Percentiles rank a stretch among this genome's conserved stretches.
Evolutionary conservation across 2,888 invertebrate genomes (phyloP).

Genomic region (Neoscelio sp.): DNA sequence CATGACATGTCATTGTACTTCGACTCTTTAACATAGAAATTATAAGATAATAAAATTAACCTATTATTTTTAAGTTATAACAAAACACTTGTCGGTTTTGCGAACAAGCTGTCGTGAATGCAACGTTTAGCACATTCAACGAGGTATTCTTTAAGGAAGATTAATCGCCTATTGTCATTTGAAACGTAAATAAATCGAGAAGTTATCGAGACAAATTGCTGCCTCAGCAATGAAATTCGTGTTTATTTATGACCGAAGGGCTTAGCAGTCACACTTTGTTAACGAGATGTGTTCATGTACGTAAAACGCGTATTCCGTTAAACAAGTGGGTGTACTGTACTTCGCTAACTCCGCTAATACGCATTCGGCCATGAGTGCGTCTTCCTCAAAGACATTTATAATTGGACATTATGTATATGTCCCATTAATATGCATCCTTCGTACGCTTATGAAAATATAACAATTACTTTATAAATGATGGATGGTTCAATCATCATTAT

Average conservation of each 20-base stretch:
- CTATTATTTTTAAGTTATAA: conserved; percentile 29
- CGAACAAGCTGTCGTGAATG: conserved; percentile 26
- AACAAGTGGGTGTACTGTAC: conserved; percentile 24
- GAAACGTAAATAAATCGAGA: conserved; percentile 60
- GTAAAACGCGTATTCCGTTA: conserved; percentile 27
- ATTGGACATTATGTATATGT: conserved; percentile 42
- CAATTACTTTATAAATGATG: conserved; percentile 35
- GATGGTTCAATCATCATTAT: conserved; percentile 23
- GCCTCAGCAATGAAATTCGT: conserved; percentile 57
- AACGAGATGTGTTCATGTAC: conserved; percentile 17
- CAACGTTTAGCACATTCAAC: conserved; percentile 42
- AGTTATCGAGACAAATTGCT: conserved; percentile 66
- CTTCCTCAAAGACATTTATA: conserved; percentile 39
- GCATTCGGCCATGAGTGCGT: conserved; percentile 38
- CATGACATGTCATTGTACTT: conserved; percentile 29
- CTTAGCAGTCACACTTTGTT: conserved; percentile 33
- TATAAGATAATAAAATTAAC: conserved; percentile 45
- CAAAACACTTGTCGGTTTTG: conserved; percentile 41
- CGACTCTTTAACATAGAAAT: conserved; percentile 22
- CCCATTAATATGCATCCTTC: conserved; percentile 59
- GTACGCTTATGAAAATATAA: conserved; percentile 40
- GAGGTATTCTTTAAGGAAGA: conserved; percentile 59
- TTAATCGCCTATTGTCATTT: conserved; percentile 62
- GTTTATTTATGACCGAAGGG: conserved; percentile 47
- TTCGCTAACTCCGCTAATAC: conserved; percentile 15